Evolutionary conservation across 2,113 vertebrate genomes (phyloP).

Genomic region (Pelusios castaneus): DNA sequence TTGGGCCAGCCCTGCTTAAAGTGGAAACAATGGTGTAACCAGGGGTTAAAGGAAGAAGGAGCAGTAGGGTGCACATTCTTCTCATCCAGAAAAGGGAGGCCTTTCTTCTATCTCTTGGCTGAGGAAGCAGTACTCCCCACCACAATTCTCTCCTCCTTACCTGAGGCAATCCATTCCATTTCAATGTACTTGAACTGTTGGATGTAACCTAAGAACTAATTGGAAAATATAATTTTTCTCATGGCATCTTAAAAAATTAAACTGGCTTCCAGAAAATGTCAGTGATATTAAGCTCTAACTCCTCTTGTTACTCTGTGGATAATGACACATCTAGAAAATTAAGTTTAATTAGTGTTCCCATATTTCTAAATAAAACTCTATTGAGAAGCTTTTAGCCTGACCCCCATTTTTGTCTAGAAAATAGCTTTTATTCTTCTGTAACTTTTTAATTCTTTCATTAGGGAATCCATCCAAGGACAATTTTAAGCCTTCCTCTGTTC

Average conservation of each 20-base stretch:
- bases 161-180: background rate
- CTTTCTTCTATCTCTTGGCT: background rate
- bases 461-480: background rate
- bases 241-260: background rate
- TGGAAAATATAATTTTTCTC: background rate
- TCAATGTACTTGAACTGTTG: background rate
- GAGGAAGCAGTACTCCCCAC: background rate
- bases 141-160: background rate
- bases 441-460: background rate
- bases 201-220: background rate
- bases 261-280: background rate
- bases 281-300: background rate
- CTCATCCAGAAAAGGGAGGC: background rate
- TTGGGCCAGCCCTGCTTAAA: no score
- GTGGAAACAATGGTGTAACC: background rate
- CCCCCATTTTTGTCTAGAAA: background rate
- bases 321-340: background rate
- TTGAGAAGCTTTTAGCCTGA: background rate
- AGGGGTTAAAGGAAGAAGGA: background rate
- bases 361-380: background rate
- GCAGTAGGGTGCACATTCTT: background rate
- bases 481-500: constrained; percentile 18
- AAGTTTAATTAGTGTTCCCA: background rate
- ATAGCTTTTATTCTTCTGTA: background rate
- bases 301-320: background rate